Evolutionary conservation across 64 coral and sea anemone species (phyloP), one percentile per base, ranked within the genome.

Genomic region (Montipora capricornis): DNA sequence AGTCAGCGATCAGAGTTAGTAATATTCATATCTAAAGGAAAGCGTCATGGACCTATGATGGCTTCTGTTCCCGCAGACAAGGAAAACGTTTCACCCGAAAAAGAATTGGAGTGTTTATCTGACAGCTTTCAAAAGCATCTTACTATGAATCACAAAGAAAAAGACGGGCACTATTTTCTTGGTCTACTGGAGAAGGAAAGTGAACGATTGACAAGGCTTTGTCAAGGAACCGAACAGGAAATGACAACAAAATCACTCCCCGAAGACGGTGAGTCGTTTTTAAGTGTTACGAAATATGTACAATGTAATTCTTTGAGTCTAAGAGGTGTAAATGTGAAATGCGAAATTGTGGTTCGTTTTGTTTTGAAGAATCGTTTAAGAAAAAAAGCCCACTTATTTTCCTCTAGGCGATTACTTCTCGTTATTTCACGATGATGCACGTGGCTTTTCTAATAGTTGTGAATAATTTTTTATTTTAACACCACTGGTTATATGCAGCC

Each of bases 21-120:
- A 71, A 93, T 93, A 73, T 88, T 93, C 37, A 44, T 93, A 20
- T 86, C 81, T 2, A 93, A 93, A 88, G 92, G 75, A 88, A 81
- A 82, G 88, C 58, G 84, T 50, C 45, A 77, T 69, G 74, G 77
- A 80, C 83, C 92, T 20, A 73, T 93, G 47, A 93, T 93, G 92
- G 85, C 85, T 86, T 86, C 82, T 86, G 82, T 71, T 73, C 82
- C 82, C 15, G 67, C 83, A 26, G 81, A 88, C 81, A 93, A 93
- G 61, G 92, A 93, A 88, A 93, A 93, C 87, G 84, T 93, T 3
- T 93, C 92, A 20, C 92, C 92, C 7, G 92, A 93, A 29, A 87
- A 80, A 85, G 92, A 93, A 9, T 44, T 93, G 20, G 92, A 93
- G 48, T 79, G 75, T 58, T 77, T 93, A 68, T 88, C 75, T 26